Percentiles rank a stretch among this genome's conserved stretches.
Evolutionary conservation across 2,113 vertebrate genomes (phyloP).

Genomic region (Turnix velox): DNA sequence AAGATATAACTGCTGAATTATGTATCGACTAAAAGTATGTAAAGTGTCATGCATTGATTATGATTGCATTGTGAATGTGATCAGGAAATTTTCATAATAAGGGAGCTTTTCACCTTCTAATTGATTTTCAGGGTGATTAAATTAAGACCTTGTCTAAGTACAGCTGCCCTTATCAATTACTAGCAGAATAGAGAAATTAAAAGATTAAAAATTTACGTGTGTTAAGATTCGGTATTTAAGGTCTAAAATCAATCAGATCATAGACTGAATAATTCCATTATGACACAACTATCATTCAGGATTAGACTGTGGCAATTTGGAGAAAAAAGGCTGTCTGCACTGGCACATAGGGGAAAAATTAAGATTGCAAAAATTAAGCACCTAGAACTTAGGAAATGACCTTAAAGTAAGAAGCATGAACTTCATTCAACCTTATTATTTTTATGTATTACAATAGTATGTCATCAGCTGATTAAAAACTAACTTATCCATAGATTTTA

Average conservation of each 20-base stretch:
- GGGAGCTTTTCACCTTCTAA: slow-evolving; percentile 63
- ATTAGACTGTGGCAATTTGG: slow-evolving; percentile 43
- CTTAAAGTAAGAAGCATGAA: not conserved
- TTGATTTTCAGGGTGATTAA: slow-evolving; percentile 63
- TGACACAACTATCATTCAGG: slow-evolving; percentile 57
- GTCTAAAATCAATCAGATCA: slow-evolving; percentile 67
- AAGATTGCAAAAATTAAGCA: not conserved
- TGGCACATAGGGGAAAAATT: not conserved
- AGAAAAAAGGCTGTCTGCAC: not conserved
- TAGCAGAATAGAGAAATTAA: slow-evolving; percentile 59
- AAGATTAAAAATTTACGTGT: slow-evolving; percentile 66
- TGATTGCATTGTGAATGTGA: slow-evolving; percentile 59
- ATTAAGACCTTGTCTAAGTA: slow-evolving; percentile 66
- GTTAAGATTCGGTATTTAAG: slow-evolving; percentile 65
- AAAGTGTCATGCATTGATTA: slow-evolving; percentile 51
- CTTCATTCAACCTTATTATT: not conserved
- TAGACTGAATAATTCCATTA: slow-evolving; percentile 62
- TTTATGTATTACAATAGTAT: not conserved
- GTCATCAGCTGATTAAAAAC: not conserved
- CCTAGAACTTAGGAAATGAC: not conserved
- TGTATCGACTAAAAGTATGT: slow-evolving; percentile 19
- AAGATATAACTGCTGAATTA: slow-evolving; percentile 41
- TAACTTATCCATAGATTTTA: not conserved
- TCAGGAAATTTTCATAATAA: slow-evolving; percentile 59
- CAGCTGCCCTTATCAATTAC: slow-evolving; percentile 58